Base-by-base conservation (phyloP, 30 jellyfish, hydroid and myxozoan species). In the Chrysaora quinquecirrha region DNA sequence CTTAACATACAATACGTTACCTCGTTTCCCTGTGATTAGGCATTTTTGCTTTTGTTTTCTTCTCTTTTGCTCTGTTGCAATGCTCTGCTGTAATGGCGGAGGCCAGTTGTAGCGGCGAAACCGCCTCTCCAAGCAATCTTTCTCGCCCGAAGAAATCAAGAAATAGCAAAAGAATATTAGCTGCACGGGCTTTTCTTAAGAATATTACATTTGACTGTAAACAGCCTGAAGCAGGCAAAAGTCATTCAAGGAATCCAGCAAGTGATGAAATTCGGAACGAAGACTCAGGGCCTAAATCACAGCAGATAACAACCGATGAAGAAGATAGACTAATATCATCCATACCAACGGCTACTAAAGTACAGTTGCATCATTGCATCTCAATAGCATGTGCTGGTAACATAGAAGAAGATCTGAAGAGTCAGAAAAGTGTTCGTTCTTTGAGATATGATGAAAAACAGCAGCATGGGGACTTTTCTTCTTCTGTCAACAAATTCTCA, bases 101-200 rank as follows among this genome's bases (percentile, higher is more conserved):
- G 73, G 89, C 89, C 18, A 70, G 80, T 23, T 68, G 78, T 70
- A 35, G 64, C 22, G 80, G 73, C 12, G 92, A 68, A 6, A 56
- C 25, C 69, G 22, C 64, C 31, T 34, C 80, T 33, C 68, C 24
- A 4, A 25, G 16, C 58, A 3, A 52, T 20, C 3, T 3, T 20
- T 52, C 9, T 20, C 68, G 68, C 19, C 68, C 68, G 25, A 58
- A 76, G 65, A 77, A 78, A 18, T 73, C 95, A 10, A 72, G 27
- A 31, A 71, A 73, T 4, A 71, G 77, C 21, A 73, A 73, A 43
- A 62, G 95, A 48, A 73, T 84, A 2, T 34, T 54, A n/a, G 95
- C 95, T 11, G 95, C 95, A 16, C 83, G 87, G 29, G 49, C 70
- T 0, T 84, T 84, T 73, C 74, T 84, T 10, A 71, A 84, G 38